Evolutionary conservation across 2,113 vertebrate species (phyloP).

Genomic region (Podilymbus podiceps): DNA sequence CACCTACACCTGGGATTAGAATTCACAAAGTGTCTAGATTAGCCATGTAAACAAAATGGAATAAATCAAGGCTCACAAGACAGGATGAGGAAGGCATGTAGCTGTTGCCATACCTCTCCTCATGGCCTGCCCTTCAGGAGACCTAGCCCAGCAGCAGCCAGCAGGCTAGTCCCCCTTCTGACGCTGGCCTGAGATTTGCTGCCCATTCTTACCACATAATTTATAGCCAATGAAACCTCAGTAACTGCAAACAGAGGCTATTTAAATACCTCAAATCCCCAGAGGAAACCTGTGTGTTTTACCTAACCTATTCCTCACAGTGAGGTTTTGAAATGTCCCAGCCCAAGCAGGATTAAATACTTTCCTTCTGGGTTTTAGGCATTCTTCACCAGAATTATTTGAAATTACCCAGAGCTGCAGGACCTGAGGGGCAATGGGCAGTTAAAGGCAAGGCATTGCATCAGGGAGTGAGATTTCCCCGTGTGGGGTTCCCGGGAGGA

Average conservation of each 20-base stretch:
- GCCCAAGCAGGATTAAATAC: not conserved
- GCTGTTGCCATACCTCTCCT: not conserved
- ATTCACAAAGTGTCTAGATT: not conserved
- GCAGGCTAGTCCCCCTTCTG: not conserved
- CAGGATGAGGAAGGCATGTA: fast-evolving
- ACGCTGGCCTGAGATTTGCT: not conserved
- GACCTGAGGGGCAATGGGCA: not conserved
- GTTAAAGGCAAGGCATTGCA: not conserved
- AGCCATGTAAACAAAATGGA: not conserved
- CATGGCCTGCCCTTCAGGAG: not conserved
- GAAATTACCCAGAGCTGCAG: not conserved
- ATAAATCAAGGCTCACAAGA: not conserved
- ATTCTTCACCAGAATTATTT: not conserved
- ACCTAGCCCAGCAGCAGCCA: not conserved
- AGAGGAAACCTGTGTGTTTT: not conserved
- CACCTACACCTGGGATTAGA: not conserved
- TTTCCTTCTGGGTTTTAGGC: not conserved
- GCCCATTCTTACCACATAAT: not conserved
- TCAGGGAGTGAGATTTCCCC: not conserved
- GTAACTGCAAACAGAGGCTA: not conserved
- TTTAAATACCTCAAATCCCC: not conserved
- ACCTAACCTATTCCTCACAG: not conserved
- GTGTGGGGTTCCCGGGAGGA: not conserved
- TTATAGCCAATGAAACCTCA: not conserved
- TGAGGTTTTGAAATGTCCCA: not conserved